Evolutionary conservation across 2,888 invertebrate genomes (phyloP), one percentile per base, ranked within the genome.

Genomic region (Phania funesta): DNA sequence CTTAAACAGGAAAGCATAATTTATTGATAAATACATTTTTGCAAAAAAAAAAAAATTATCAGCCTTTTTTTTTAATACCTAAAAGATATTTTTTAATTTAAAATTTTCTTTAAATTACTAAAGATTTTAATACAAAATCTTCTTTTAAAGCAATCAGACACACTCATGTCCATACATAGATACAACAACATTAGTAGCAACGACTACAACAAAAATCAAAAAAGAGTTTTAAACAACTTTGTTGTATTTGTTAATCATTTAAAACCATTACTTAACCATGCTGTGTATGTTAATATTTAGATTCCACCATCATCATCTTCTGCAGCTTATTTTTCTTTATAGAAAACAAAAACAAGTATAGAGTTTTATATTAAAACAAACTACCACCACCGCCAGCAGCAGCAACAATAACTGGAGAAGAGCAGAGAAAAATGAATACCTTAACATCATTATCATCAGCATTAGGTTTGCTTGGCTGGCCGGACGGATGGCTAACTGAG

Each of bases 1-100:
- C 82, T 82, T 78, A 82, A 82, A 82, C 82, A 82, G 82, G 82
- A 82, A 82, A 82, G 82, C 82, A 82, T 82, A 82, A 82, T 78
- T 82, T 82, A 82, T 82, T 82, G 82, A 78, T 82, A 82, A 82
- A 82, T 70, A 78, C 44, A 60, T 82, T 74, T 75, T 73, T 58
- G 50, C 26, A 50, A 65, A 65, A 71, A 70, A 58, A n/a, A 76
- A 65, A 65, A 73, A 60, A 64, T 68, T 76, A 70, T 78, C 62
- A 71, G 52, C 5, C 56, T 22, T 68, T 64, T 62, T 62, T 70
- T 52, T 76, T 52, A n/a, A 58, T 38, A 50, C 18, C 67, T 73
- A 52, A 73, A 26, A 60, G 26, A 26, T 7, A 60, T 73, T 64
- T 29, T 44, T 35, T 35, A 32, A 56, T 32, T 16, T 32, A 32